phyloP scores from a whole-genome alignment of 2,113 vertebrate genomes.

The Notothenia coriiceps region DNA sequence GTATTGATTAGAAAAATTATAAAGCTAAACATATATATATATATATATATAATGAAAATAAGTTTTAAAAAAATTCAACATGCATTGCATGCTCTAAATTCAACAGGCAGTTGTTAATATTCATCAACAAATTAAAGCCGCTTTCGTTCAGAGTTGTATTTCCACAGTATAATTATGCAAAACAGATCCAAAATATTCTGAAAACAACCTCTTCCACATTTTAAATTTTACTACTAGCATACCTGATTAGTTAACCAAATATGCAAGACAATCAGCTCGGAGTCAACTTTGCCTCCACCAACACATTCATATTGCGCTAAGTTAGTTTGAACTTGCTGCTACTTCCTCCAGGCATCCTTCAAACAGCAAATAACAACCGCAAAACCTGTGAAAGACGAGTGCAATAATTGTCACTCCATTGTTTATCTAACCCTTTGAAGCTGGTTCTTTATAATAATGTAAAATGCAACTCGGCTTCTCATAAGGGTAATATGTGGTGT shows the following conservation, averaged over 20 bases:
- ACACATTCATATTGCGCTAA: slow-evolving; percentile 6
- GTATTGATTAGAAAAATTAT: not conserved
- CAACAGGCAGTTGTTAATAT: slow-evolving; percentile 7
- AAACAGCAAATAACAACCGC: slow-evolving; percentile 17
- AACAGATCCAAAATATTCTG: slow-evolving; percentile 30
- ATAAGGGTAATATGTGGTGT: not conserved
- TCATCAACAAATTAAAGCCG: not conserved
- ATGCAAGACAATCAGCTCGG: slow-evolving; percentile 48
- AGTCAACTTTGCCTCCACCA: slow-evolving; percentile 20
- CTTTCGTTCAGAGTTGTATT: slow-evolving; percentile 6
- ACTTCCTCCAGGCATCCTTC: slow-evolving; percentile 37
- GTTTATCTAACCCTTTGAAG: slow-evolving; percentile 69
- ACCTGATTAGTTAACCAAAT: slow-evolving; percentile 59
- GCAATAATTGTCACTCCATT: slow-evolving; percentile 43
- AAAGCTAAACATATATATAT: not conserved
- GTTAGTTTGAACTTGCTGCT: slow-evolving; percentile 3
- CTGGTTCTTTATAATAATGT: slow-evolving; percentile 29
- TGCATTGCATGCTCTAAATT: not conserved
- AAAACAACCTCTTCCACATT: slow-evolving; percentile 33
- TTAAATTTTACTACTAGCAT: slow-evolving; percentile 39
- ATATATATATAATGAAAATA: not conserved
- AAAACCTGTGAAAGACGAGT: slow-evolving; percentile 33
- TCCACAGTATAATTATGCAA: slow-evolving; percentile 20
- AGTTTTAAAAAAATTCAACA: not conserved
- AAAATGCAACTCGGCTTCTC: not conserved